phyloP scores from a whole-genome alignment of 2,797 vertebrate species.

The Clarias pachynema region DNA sequence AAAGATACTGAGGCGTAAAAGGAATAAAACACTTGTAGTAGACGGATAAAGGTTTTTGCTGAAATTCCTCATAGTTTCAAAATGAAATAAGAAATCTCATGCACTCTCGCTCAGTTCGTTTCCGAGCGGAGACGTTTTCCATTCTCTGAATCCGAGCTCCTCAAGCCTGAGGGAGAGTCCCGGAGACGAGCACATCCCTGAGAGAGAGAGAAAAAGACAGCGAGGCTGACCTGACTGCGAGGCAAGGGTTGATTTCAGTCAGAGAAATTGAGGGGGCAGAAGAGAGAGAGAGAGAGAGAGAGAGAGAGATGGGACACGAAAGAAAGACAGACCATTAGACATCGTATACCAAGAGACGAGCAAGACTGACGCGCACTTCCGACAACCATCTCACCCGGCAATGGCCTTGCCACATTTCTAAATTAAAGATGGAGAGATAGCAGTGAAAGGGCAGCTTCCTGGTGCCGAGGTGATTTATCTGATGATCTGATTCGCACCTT shows the following conservation, averaged over 20 bases:
- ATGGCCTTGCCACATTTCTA: constrained; percentile 72
- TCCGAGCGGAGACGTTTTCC: not conserved
- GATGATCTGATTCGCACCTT: constrained; percentile 35
- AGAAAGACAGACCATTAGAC: constrained; percentile 57
- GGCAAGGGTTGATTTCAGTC: not conserved
- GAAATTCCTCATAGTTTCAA: not conserved
- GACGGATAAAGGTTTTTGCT: not conserved
- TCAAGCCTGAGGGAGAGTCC: too few species aligned
- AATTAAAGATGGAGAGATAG: constrained; percentile 82
- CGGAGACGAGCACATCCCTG: not conserved
- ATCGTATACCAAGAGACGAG: constrained; percentile 66
- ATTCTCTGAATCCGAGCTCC: not conserved
- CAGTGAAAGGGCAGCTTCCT: constrained; percentile 51
- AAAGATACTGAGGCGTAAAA: not conserved
- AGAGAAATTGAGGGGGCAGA: constrained; percentile 25
- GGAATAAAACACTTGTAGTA: not conserved
- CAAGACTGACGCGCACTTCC: constrained; percentile 64
- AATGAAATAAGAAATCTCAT: not conserved
- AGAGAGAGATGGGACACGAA: constrained; percentile 17
- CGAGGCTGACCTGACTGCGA: not conserved
- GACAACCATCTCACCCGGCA: constrained; percentile 72
- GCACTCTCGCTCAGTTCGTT: not conserved
- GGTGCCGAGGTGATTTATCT: constrained; percentile 48
- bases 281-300: constrained; percentile 6
- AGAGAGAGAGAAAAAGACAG: not conserved